Evolutionary conservation across 2,113 vertebrate species (phyloP).

Genomic region (Bubo scandiacus): DNA sequence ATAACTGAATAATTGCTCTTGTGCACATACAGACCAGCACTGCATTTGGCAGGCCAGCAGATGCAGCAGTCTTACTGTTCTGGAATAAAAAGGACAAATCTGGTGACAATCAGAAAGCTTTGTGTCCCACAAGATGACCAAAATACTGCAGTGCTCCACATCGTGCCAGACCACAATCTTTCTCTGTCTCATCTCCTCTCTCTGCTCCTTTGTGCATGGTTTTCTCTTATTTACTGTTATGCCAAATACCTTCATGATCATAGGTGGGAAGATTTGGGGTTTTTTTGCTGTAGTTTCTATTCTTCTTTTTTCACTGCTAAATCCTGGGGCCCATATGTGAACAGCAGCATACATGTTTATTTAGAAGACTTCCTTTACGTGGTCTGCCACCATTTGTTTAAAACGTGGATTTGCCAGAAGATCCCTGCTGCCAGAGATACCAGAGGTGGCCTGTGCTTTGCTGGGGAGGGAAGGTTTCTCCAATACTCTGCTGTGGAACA

Average conservation of each 20-base stretch:
- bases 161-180: not conserved
- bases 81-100: not conserved
- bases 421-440: not conserved
- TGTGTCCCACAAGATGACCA: not conserved
- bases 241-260: constrained; percentile 76
- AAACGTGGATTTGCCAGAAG: not conserved
- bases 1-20: not conserved
- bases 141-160: not conserved
- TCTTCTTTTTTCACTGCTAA: not conserved
- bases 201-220: constrained; percentile 64
- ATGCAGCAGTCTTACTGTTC: not conserved
- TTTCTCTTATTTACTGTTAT: constrained; percentile 48
- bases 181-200: constrained; percentile 59
- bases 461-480: not conserved
- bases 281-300: not conserved
- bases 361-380: not conserved
- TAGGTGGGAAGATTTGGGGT: not conserved
- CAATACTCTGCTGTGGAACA: not conserved
- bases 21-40: not conserved
- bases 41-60: not conserved
- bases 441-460: not conserved
- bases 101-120: not conserved
- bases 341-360: not conserved
- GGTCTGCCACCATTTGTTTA: not conserved
- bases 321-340: not conserved